Evolutionary conservation across 2,888 invertebrate genomes (phyloP).

Genomic region (Cephus pygmeus): DNA sequence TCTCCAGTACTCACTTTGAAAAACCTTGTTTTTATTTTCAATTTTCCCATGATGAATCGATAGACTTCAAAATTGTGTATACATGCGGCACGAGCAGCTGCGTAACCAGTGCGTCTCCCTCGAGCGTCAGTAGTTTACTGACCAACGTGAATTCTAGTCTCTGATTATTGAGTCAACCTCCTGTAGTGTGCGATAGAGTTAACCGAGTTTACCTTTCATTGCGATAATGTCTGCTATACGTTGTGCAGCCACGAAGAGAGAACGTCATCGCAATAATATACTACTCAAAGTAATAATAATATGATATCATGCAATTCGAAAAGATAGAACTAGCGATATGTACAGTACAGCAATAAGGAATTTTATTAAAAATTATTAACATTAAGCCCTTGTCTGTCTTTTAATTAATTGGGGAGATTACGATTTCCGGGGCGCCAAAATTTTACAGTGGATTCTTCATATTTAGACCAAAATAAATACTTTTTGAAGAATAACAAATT

Average conservation of each 20-base stretch:
- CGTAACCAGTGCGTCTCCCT: neutral
- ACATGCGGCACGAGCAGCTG: neutral
- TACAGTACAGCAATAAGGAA: neutral
- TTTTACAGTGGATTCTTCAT: no score
- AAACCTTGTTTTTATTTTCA: conserved; percentile 33
- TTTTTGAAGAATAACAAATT: no score
- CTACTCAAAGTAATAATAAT: neutral
- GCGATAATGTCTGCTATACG: neutral
- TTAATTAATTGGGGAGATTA: neutral
- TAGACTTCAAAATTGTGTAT: neutral
- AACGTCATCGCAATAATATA: neutral
- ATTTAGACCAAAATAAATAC: no score
- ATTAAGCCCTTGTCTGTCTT: neutral
- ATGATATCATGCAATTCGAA: neutral
- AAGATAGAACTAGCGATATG: neutral
- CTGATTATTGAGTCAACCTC: conserved; percentile 9
- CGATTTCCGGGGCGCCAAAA: no score
- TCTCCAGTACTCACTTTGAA: conserved; percentile 28
- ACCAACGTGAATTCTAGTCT: neutral
- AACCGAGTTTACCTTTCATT: conserved; percentile 5
- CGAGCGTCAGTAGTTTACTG: conserved; percentile 6
- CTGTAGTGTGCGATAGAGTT: neutral
- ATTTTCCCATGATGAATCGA: conserved; percentile 31
- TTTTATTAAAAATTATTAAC: neutral
- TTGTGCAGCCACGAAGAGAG: neutral